Base-by-base conservation (phyloP, 2,797 vertebrate species). In the Leptodactylus fallax region DNA sequence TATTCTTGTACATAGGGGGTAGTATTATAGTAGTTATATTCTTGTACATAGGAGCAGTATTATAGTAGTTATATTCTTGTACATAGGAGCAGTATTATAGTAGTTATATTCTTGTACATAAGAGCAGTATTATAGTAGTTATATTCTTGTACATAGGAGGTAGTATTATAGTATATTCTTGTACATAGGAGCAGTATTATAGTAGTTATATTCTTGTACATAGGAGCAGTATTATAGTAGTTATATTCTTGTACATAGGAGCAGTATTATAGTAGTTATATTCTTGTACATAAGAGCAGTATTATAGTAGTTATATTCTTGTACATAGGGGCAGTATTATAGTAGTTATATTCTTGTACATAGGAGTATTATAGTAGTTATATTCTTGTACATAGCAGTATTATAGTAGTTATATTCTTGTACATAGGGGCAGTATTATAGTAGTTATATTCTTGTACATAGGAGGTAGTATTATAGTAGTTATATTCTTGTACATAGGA, bases 321-420 rank as follows among this genome's bases (percentile, higher is more conserved):
- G 60, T 61, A 61, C 21, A 61, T 61, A 61, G 60, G 60, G 9
- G 60, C 60, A 61, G 60, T 61, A 61, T 61, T 61, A 61, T 61
- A 61, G 60, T 61, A 61, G 60, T 61, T 61, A 61, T 61, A 61
- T 61, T 61, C 60, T 23, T 65, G 61, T 12, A 65, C 12, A 65
- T 65, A 25, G 61, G 61, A 25, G 61, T n/a, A 65, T 65, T 65
- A 65, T 65, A 65, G 61, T 65, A 61, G 60, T 61, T 61, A 61
- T 61, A 61, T 61, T 61, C 60, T n/a, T 61, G 60, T 61, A 61
- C 21, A 61, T 61, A 61, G 60, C n/a, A 65, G 61, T 65, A 65
- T 65, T 65, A 65, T 65, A 65, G 61, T 65, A 61, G 60, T 61
- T 61, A 61, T 61, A 61, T 61, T 61, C 60, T n/a, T 61, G 60